These are phyloP conservation scores for Brenthis hecate DNA, from an alignment of 2,888 invertebrate species.

Conservation along the genomic window DNA sequence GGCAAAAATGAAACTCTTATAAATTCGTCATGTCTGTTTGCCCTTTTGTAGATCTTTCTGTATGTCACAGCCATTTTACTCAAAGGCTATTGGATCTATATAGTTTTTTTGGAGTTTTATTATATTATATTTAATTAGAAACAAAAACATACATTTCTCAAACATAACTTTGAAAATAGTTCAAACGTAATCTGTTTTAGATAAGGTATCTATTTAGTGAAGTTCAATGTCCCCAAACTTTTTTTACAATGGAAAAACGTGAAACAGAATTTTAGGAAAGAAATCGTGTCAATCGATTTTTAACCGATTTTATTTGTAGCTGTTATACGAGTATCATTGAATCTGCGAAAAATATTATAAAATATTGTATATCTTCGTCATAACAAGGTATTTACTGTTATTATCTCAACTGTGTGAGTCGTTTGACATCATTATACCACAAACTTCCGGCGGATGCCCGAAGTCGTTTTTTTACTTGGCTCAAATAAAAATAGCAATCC, in stretches of 20 bases:
- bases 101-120: too few relatives aligned
- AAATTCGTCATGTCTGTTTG: too few relatives aligned
- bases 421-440: slow-evolving; percentile 17
- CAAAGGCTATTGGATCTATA: too few relatives aligned
- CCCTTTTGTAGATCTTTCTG: too few relatives aligned
- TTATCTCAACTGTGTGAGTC: slow-evolving; percentile 1
- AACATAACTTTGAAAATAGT: background rate
- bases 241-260: background rate
- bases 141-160: background rate
- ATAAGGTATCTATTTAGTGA: background rate
- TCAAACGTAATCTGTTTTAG: slow-evolving; percentile 6
- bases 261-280: background rate
- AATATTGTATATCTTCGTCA: too few relatives aligned
- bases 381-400: too few relatives aligned
- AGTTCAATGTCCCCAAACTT: slow-evolving; percentile 5
- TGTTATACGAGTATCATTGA: too few relatives aligned
- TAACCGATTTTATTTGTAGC: background rate
- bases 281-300: background rate
- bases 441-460: slow-evolving; percentile 15
- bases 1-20: too few relatives aligned
- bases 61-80: too few relatives aligned
- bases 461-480: slow-evolving; percentile 7
- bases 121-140: background rate
- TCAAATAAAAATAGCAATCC: slow-evolving; percentile 5
- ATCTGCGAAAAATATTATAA: too few relatives aligned